Percentiles rank a stretch among this genome's conserved stretches.
Evolutionary conservation across 1,140 invertebrate species (phyloP).

Genomic region (Drosophila lini): DNA sequence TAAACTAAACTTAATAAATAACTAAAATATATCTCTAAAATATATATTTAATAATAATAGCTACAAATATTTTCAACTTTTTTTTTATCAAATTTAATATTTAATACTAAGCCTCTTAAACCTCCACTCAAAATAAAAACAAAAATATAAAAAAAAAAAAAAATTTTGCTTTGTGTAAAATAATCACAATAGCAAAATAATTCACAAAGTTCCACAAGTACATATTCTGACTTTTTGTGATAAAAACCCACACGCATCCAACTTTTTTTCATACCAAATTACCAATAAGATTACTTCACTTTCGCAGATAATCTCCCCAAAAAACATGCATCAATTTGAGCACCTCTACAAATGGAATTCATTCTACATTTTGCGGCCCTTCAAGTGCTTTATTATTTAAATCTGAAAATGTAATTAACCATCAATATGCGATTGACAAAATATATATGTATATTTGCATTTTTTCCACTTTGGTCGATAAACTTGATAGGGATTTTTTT

Average conservation of each 20-base stretch:
- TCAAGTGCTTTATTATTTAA: constrained; percentile 39
- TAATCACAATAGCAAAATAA: background rate
- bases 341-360: constrained; percentile 15
- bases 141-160: background rate
- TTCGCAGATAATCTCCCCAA: constrained; percentile 30
- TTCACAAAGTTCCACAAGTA: background rate
- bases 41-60: too few relatives aligned
- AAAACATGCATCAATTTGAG: constrained; percentile 51
- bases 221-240: constrained; percentile 3
- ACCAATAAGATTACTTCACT: constrained; percentile 18
- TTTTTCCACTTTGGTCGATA: constrained; percentile 16
- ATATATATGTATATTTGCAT: constrained; percentile 35
- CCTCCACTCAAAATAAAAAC: too few relatives aligned
- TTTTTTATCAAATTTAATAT: background rate
- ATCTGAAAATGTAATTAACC: constrained; percentile 53
- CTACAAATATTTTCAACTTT: too few relatives aligned
- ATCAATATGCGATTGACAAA: constrained; percentile 50
- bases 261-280: constrained; percentile 1
- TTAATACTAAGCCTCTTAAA: background rate
- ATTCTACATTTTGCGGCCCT: constrained; percentile 3
- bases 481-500: constrained; percentile 19
- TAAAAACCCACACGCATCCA: background rate
- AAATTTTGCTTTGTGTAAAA: background rate
- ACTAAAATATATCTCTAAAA: too few relatives aligned
- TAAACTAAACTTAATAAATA: too few relatives aligned